A percentile compares a stretch with the other conserved stretches of the same genome.
Conservation (phyloP, 2,888 invertebrate genomes). For the Ophraella communa region DNA sequence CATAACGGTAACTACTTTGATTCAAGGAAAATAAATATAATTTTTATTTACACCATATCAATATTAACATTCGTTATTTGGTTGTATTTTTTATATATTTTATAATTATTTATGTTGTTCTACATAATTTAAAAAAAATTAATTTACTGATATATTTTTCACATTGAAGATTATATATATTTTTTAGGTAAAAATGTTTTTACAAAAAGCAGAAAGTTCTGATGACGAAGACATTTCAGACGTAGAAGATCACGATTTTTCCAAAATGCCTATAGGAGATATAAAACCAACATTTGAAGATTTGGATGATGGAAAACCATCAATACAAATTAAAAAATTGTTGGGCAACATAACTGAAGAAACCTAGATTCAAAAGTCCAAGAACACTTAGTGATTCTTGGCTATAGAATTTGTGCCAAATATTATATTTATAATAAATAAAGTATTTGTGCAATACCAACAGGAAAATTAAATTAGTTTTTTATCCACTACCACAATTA, state of each 20-base stretch:
- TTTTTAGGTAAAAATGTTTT: constrained; percentile 59
- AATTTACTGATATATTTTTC: too few species aligned
- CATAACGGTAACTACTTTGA: too few species aligned
- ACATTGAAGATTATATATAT: constrained; percentile 36
- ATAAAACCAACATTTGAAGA: neutral
- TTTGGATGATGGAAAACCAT: neutral
- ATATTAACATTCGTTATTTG: too few species aligned
- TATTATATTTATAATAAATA: constrained; percentile 5
- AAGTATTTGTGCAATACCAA: too few species aligned
- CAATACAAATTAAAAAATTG: constrained; percentile 49
- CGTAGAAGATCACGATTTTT: constrained; percentile 53
- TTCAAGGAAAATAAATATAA: too few species aligned
- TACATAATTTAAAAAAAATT: too few species aligned
- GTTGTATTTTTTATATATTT: too few species aligned
- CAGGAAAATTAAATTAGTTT: too few species aligned
- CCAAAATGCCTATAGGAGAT: constrained; percentile 32
- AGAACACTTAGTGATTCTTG: neutral
- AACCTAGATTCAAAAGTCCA: constrained; percentile 41
- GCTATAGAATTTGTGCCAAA: neutral
- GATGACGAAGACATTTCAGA: constrained; percentile 60
- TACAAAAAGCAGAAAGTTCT: constrained; percentile 58
- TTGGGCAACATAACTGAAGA: constrained; percentile 58
- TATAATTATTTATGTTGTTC: too few species aligned
- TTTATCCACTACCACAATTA: too few species aligned
- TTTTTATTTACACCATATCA: too few species aligned